Evolutionary conservation across 2,797 vertebrate genomes (phyloP), one percentile per base, ranked within the genome.

Genomic region (Parotocinclus haroldoi): DNA sequence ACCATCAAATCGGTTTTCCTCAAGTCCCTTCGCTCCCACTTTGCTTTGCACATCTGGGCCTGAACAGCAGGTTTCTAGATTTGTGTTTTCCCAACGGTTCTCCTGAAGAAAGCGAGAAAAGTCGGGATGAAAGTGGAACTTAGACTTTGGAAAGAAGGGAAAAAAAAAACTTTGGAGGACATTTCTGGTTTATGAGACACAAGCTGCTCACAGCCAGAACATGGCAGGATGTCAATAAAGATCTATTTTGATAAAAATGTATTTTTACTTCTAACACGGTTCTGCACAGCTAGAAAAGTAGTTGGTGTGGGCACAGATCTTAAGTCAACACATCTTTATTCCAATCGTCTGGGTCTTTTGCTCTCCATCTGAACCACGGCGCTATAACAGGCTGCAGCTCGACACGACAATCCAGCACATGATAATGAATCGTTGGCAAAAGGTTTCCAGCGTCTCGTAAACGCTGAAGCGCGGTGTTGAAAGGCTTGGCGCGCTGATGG

Each of bases 161-260:
- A 38, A 59, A 88, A 71, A 65, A 89, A 87, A 86, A 88, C 89
- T 90, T 90, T 89, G 88, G 89, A 92, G 89, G 89, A 88, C 84
- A 71, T 90, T 91, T 90, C 87, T 91, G 87, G 89, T 91, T 89
- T 89, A 88, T 82, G 79, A 89, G 85, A 86, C 88, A 87, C 90
- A 91, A 90, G 89, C 89, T 92, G 89, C 88, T 91, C 89, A 87
- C 88, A 91, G 88, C 87, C 84, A 89, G 89, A 92, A 88, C 83
- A 86, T 91, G 90, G 90, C 89, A 91, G 78, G 75, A 85, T 87
- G 88, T 91, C 90, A 92, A 90, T 88, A 84, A 85, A 58, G 85
- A 88, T 90, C 90, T 91, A 91, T 91, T 92, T 92, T 85, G 87
- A 90, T 87, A 85, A 90, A 27, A 86, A 84, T 87, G 89, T 90